Base-by-base conservation (phyloP, 1,140 invertebrate species). In the Tetramorium simillimum region DNA sequence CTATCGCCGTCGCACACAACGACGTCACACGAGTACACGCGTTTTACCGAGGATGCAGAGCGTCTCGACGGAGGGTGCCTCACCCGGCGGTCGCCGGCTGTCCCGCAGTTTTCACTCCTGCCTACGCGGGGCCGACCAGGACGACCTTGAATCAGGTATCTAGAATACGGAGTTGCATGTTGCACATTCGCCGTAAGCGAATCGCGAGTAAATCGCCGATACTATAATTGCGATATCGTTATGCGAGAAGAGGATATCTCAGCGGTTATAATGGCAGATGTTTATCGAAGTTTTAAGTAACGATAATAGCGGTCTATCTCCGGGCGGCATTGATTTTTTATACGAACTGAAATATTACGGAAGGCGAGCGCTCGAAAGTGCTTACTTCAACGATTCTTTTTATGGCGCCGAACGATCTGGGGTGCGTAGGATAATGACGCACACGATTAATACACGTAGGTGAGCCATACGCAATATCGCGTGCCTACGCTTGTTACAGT, bases 31-130 rank as follows among this genome's bases (percentile, higher is more conserved):
- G 78, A 70, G 65, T 7, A n/a, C 16, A 2, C n/a, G n/a, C 49
- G 10, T 14, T 67, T 33, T 28, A 24, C 37, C 53, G 49, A 92
- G 77, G 90, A 90, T 92, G 92, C 91, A 92, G 90, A 90, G 92
- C 88, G 87, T 92, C 80, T 91, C 94, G 93, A 95, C 95, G 95
- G 96, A 96, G 92, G 95, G 95, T 86, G 95, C 93, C 77, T 96
- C 96, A 93, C 96, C 96, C 87, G 96, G 96, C 86, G 96, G 96
- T 91, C 95, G 96, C 87, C 95, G 96, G 56, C 95, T 97, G 14
- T 97, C 96, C n/a, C 95, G 96, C 87, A 96, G 96, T 94, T 96
- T 97, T 93, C 96, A 96, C 94, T 96, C 96, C 63, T 97, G 96
- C 89, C 95, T 97, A 85, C 96, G 96, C 86, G 96, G 96, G 86